These are phyloP conservation scores for Atopsyche davidsoni DNA, from an alignment of 1,140 invertebrate genomes.

Conservation along the genomic window DNA sequence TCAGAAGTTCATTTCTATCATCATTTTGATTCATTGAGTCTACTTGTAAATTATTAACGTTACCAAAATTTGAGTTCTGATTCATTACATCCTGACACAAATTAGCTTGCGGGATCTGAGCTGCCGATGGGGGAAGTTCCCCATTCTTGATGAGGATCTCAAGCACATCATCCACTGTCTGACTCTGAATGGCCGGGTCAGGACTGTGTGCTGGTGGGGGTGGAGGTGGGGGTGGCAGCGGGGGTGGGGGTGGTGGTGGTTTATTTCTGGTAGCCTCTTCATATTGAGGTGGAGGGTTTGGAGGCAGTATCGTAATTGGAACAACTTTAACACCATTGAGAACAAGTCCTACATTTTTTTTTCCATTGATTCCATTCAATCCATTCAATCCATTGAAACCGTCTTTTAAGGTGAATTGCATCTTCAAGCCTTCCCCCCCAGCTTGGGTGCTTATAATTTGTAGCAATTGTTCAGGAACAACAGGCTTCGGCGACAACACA, in stretches of 20 bases:
- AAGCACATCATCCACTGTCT: constrained; percentile 91
- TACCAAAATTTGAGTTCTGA: constrained; percentile 32
- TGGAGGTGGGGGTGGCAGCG: constrained; percentile 20
- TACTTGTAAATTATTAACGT: constrained; percentile 34
- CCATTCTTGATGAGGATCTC: constrained; percentile 92
- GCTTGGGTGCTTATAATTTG: constrained; percentile 25
- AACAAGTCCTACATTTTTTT: constrained; percentile 29
- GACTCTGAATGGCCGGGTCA: constrained; percentile 37
- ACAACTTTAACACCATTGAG: constrained; percentile 47
- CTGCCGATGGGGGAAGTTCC: constrained; percentile 82
- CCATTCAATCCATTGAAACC: constrained; percentile 24
- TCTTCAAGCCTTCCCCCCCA: constrained; percentile 22
- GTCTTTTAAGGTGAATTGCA: constrained; percentile 28
- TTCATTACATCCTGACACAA: constrained; percentile 23
- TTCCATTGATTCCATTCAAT: constrained; percentile 25
- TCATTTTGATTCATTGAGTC: constrained; percentile 32
- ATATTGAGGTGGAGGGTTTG: constrained; percentile 57
- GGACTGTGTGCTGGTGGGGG: constrained; percentile 35
- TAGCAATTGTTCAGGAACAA: constrained; percentile 20
- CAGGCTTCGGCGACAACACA: constrained; percentile 32
- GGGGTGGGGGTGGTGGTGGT: constrained; percentile 31
- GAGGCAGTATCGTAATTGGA: constrained; percentile 44
- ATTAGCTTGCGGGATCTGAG: constrained; percentile 34
- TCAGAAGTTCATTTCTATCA: constrained; percentile 35
- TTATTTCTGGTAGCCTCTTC: constrained; percentile 60